Conservation (phyloP, 2,888 invertebrate genomes). For the Apotomis capreana region DNA sequence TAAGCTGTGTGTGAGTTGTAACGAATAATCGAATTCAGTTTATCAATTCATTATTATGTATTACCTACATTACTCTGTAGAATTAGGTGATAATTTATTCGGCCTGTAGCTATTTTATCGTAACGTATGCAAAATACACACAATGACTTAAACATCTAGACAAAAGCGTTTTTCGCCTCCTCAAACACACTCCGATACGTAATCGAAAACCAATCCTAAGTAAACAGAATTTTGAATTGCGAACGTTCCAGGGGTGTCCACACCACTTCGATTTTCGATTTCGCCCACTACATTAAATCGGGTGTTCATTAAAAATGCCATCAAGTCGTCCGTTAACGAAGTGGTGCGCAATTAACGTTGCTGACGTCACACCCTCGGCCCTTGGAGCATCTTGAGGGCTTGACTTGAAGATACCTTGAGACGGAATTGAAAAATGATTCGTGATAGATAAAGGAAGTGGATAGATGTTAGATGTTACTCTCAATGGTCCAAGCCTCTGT, state of each 20-base stretch:
- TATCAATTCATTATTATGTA: no score
- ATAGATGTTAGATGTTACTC: background rate
- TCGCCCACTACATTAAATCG: constrained; percentile 83
- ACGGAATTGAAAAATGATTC: constrained; percentile 75
- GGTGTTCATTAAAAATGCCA: constrained; percentile 83
- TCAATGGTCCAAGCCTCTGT: no score
- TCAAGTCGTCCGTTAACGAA: constrained; percentile 81
- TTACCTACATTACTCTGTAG: no score
- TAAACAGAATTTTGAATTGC: constrained; percentile 70
- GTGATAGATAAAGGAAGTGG: constrained; percentile 59
- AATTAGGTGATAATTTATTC: no score
- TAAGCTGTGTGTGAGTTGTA: no score
- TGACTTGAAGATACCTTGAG: constrained; percentile 70
- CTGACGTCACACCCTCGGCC: constrained; percentile 74
- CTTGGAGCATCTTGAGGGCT: constrained; percentile 64
- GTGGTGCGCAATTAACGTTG: constrained; percentile 82
- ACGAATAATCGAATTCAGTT: no score
- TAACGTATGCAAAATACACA: background rate
- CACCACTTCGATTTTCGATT: constrained; percentile 80
- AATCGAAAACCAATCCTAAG: constrained; percentile 72
- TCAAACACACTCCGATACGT: constrained; percentile 40
- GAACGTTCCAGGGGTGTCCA: constrained; percentile 60
- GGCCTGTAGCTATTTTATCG: background rate
- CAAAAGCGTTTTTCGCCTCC: constrained; percentile 32
- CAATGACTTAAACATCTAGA: constrained; percentile 35